These are phyloP conservation scores for Brachyptera risi DNA, from an alignment of 2,888 invertebrate genomes.

Conservation along the genomic window DNA sequence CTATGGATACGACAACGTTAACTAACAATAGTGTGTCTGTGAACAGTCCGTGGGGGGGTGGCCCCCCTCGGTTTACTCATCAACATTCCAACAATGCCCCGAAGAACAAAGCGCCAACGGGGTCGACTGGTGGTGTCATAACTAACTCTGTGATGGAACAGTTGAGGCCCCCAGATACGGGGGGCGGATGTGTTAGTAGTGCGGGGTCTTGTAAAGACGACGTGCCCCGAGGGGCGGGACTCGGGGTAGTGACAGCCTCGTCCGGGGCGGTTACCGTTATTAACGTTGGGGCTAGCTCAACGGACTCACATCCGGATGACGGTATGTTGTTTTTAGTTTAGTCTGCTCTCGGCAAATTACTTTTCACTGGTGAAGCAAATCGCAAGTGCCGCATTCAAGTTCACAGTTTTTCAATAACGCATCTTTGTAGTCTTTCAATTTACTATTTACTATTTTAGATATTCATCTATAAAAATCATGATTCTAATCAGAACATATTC, in stretches of 20 bases:
- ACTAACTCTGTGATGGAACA: slow-evolving; percentile 28
- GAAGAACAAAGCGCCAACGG: slow-evolving; percentile 12
- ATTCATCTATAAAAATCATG: too few species aligned
- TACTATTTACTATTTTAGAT: too few species aligned
- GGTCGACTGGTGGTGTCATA: slow-evolving; percentile 10
- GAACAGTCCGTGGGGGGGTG: slow-evolving; percentile 25
- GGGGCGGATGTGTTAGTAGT: too few species aligned
- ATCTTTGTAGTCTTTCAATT: too few species aligned
- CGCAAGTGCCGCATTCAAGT: too few species aligned
- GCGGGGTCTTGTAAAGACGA: slow-evolving; percentile 7
- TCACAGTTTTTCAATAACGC: too few species aligned
- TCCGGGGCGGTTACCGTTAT: slow-evolving; percentile 37
- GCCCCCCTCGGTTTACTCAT: slow-evolving; percentile 19
- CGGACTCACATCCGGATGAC: slow-evolving; percentile 13
- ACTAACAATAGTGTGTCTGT: slow-evolving; percentile 23
- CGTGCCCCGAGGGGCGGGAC: background rate
- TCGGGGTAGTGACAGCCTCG: slow-evolving; percentile 4
- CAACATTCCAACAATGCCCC: slow-evolving; percentile 23
- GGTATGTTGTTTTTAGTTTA: too few species aligned
- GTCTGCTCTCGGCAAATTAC: too few species aligned
- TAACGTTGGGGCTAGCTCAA: slow-evolving; percentile 25
- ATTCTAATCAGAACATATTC: too few species aligned
- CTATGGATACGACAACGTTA: slow-evolving; percentile 20
- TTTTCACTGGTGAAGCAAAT: too few species aligned
- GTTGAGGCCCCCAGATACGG: slow-evolving; percentile 22